phyloP scores from a whole-genome alignment of 1,140 invertebrate genomes.

The Subanguina moxae region DNA sequence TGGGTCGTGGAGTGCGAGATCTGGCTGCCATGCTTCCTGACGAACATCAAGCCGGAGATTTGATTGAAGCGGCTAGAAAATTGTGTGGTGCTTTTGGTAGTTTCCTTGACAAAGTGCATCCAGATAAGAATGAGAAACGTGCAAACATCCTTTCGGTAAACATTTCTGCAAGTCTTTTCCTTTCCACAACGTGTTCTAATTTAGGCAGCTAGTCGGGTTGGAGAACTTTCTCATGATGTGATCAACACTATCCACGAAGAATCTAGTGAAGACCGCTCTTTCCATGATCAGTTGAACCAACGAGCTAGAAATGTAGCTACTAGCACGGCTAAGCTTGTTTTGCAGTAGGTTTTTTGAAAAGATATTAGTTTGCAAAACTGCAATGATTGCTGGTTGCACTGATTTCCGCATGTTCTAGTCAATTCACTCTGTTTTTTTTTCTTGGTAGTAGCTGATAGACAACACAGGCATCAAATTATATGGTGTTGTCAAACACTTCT shows the following conservation, averaged over 20 bases:
- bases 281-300: conserved; percentile 55
- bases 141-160: conserved; percentile 86
- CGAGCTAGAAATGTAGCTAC: conserved; percentile 55
- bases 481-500: too few relatives aligned
- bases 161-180: too few relatives aligned
- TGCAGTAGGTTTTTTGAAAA: conserved; percentile 64
- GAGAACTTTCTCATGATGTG: conserved; percentile 84
- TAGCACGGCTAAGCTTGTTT: conserved; percentile 67
- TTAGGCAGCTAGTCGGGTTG: too few relatives aligned
- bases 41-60: conserved; percentile 73
- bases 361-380: too few relatives aligned
- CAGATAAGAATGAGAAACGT: conserved; percentile 51
- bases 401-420: too few relatives aligned
- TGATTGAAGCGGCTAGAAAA: conserved; percentile 84
- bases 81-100: conserved; percentile 90
- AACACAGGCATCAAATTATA: too few relatives aligned
- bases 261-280: conserved; percentile 68
- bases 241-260: conserved; percentile 91
- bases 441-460: too few relatives aligned
- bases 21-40: conserved; percentile 88
- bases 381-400: too few relatives aligned
- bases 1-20: conserved; percentile 87
- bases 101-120: conserved; percentile 73
- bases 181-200: too few relatives aligned
- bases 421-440: too few relatives aligned